Evolutionary conservation across 2,888 invertebrate species (phyloP).

Genomic region (Trachelus stipa): DNA sequence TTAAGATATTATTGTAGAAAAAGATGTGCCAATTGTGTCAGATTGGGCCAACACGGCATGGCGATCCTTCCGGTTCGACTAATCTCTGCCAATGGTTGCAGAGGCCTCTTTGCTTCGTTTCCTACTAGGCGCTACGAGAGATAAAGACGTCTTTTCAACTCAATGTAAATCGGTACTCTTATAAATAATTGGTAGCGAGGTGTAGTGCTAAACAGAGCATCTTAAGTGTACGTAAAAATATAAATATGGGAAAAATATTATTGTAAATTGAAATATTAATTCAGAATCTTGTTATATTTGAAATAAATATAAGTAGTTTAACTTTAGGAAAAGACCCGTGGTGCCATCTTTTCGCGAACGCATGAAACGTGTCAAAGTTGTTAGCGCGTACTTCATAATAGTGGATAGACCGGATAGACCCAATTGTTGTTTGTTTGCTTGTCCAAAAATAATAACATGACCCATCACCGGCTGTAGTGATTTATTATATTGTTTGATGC

Average conservation of each 20-base stretch:
- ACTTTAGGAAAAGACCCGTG: background rate
- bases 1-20: conserved; percentile 7
- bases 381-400: background rate
- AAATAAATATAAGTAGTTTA: background rate
- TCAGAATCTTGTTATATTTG: background rate
- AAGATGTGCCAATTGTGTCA: conserved; percentile 29
- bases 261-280: background rate
- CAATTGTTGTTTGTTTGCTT: background rate
- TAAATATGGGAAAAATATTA: background rate
- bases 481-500: background rate
- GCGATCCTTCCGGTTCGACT: conserved; percentile 36
- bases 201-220: background rate
- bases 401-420: too few relatives aligned
- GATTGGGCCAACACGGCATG: conserved; percentile 41
- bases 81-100: background rate
- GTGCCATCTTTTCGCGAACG: background rate
- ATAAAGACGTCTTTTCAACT: background rate
- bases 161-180: background rate
- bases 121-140: background rate
- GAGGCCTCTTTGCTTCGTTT: background rate
- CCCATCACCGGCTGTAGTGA: background rate
- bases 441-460: background rate
- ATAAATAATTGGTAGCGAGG: background rate
- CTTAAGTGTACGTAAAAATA: background rate
- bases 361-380: background rate